These are phyloP conservation scores for Cataglyphis altisquamis DNA, from an alignment of 2,888 invertebrate species.

Conservation along the genomic window DNA sequence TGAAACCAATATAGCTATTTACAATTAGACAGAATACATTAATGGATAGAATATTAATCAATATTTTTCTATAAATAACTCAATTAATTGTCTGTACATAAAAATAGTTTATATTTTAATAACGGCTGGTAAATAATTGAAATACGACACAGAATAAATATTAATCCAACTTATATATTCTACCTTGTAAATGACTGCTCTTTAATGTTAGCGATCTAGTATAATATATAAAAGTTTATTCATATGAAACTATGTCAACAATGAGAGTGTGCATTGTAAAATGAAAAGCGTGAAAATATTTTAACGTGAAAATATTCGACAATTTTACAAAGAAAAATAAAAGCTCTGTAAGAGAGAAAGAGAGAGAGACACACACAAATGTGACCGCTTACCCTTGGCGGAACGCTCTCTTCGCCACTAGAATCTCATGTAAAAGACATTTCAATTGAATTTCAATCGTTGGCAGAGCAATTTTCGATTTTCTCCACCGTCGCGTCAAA, in stretches of 20 bases:
- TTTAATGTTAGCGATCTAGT: no score
- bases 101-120: no score
- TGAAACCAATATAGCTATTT: no score
- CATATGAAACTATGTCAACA: not conserved
- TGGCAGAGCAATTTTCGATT: conserved; percentile 29
- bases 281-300: not conserved
- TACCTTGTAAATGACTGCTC: no score
- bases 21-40: no score
- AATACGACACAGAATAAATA: no score
- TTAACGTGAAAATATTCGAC: not conserved
- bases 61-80: no score
- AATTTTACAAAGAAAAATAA: conserved; percentile 12
- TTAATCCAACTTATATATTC: no score
- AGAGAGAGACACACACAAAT: not conserved
- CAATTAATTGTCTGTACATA: no score
- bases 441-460: conserved; percentile 39
- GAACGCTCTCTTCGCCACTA: not conserved
- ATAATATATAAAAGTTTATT: no score
- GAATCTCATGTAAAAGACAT: conserved; percentile 30
- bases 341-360: not conserved
- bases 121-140: no score
- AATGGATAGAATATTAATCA: no score
- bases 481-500: conserved; percentile 17
- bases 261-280: not conserved
- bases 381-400: not conserved